Evolutionary conservation across 2,797 vertebrate species (phyloP).

Genomic region (Manis crassicaudata): DNA sequence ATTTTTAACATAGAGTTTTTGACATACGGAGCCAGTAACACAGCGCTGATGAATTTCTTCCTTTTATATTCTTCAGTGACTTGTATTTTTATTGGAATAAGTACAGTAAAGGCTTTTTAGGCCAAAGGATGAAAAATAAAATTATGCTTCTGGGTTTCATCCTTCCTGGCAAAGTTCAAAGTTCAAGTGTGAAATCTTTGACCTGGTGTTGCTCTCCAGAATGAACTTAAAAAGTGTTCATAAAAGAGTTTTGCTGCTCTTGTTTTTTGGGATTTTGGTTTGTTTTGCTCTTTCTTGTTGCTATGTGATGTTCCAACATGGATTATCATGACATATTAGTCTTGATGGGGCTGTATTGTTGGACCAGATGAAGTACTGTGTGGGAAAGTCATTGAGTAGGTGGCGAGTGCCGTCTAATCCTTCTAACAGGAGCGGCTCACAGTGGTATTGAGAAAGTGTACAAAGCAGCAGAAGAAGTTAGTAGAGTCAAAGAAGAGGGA

Average conservation of each 20-base stretch:
- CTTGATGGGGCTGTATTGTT: constrained; percentile 71
- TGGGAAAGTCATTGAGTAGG: constrained; percentile 75
- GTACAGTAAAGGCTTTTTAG: constrained; percentile 7
- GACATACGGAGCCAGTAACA: background rate
- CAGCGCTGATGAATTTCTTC: constrained; percentile 28
- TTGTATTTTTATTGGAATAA: constrained; percentile 36
- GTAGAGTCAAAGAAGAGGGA: constrained; percentile 69
- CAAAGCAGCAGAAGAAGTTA: constrained; percentile 65
- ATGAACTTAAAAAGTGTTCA: background rate
- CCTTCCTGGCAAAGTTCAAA: constrained; percentile 63
- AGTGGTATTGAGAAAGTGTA: constrained; percentile 62
- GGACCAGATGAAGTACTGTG: constrained; percentile 68
- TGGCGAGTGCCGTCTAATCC: constrained; percentile 78
- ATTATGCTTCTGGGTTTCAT: constrained; percentile 6
- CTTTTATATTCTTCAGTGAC: constrained; percentile 11
- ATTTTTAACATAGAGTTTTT: constrained; percentile 41
- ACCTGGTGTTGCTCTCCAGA: constrained; percentile 50
- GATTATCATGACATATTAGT: constrained; percentile 67
- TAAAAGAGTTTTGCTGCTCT: constrained; percentile 24
- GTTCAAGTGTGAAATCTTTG: constrained; percentile 54
- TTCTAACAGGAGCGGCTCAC: constrained; percentile 61
- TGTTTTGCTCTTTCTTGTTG: background rate
- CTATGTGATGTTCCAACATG: constrained; percentile 60
- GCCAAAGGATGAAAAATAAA: background rate
- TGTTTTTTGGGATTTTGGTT: constrained; percentile 14